Conservation (phyloP, 2,888 invertebrate species). For the Troilus luridus region DNA sequence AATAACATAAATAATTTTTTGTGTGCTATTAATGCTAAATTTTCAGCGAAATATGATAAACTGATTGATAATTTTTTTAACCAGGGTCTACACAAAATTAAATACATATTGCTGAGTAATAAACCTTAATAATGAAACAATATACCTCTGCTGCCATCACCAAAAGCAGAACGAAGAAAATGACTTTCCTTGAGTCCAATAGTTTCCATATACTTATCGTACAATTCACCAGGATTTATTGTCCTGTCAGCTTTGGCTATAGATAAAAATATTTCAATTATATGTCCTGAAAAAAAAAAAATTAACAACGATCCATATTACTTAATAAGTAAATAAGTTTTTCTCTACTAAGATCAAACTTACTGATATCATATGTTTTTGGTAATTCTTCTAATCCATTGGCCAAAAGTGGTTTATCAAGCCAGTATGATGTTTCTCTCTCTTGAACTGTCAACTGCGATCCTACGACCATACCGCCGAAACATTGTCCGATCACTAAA, state of each 20-base stretch:
- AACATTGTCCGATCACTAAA: conserved; percentile 74
- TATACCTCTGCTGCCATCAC: conserved; percentile 65
- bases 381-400: conserved; percentile 67
- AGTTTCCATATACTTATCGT: conserved; percentile 61
- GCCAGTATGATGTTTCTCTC: conserved; percentile 70
- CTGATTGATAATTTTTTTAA: too few relatives aligned
- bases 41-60: too few relatives aligned
- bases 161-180: conserved; percentile 60
- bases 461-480: conserved; percentile 74
- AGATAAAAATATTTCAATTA: conserved; percentile 62
- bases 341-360: conserved; percentile 22
- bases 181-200: conserved; percentile 61
- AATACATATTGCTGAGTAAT: neutral
- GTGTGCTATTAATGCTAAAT: too few relatives aligned
- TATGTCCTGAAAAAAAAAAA: conserved; percentile 60
- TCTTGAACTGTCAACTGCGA: conserved; percentile 70
- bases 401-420: conserved; percentile 70
- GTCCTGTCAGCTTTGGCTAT: conserved; percentile 58
- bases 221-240: conserved; percentile 58
- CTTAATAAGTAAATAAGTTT: neutral
- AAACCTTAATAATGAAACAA: conserved; percentile 52
- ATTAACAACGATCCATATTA: neutral
- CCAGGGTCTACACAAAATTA: neutral
- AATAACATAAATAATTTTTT: too few relatives aligned
- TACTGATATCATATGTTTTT: conserved; percentile 65